Percentiles rank a stretch among this genome's conserved stretches.
Conservation (phyloP, 2,113 vertebrate genomes). For the Platysteira castanea region DNA sequence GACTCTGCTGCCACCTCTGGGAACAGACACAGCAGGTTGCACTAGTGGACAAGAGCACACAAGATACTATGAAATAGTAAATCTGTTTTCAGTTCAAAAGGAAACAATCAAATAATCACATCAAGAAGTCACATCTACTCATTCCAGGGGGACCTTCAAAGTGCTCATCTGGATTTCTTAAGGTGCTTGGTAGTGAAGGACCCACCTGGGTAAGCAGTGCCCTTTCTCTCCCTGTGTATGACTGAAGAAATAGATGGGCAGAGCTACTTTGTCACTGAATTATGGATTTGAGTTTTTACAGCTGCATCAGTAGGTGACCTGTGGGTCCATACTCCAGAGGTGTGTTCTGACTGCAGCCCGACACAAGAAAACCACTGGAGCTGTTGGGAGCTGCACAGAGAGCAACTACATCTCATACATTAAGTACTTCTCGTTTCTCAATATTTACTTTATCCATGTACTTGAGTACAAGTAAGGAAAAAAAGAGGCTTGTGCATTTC, state of each 20-base stretch:
- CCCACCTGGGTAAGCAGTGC: slow-evolving; percentile 14
- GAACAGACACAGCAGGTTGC: background rate
- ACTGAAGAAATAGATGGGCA: background rate
- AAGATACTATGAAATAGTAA: background rate
- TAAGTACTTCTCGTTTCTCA: background rate
- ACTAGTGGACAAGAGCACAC: background rate
- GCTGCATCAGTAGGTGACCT: background rate
- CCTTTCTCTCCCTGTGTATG: background rate
- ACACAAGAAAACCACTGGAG: background rate
- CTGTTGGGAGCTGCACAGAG: background rate
- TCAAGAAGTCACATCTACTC: background rate
- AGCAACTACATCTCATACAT: background rate
- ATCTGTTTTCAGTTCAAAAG: background rate
- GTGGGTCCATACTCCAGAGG: background rate
- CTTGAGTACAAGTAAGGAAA: background rate
- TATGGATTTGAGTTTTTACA: background rate
- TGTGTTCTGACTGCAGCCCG: background rate
- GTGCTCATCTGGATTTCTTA: slow-evolving; percentile 47
- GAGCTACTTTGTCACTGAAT: background rate
- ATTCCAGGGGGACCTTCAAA: slow-evolving; percentile 11
- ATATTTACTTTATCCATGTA: background rate
- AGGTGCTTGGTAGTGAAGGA: slow-evolving; percentile 52
- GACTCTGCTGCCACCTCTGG: background rate
- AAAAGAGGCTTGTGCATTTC: background rate
- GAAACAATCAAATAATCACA: background rate